A percentile compares a stretch with the other conserved stretches of the same genome.
These are phyloP conservation scores for Apodemia zela DNA, from an alignment of 2,888 invertebrate genomes.

Conservation along the genomic window DNA sequence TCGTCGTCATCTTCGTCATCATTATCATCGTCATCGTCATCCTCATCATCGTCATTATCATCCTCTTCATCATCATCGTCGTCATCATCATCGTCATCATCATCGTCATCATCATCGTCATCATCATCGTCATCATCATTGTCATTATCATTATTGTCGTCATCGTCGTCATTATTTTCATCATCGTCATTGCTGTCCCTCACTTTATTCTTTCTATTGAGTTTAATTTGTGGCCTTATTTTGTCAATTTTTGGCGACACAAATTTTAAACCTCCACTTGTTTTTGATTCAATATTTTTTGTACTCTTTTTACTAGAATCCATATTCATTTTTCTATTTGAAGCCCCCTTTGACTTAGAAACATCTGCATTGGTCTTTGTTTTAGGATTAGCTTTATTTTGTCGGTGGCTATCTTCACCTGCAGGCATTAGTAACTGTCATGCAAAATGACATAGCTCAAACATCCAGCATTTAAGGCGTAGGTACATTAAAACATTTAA, in stretches of 20 bases:
- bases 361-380: conserved; percentile 76
- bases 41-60: conserved; percentile 55
- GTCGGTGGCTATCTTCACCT: conserved; percentile 79
- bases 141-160: conserved; percentile 65
- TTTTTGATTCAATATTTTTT: conserved; percentile 47
- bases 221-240: conserved; percentile 45
- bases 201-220: conserved; percentile 30
- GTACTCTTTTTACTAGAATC: conserved; percentile 27
- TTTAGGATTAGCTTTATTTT: conserved; percentile 71
- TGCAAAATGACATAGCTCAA: conserved; percentile 81
- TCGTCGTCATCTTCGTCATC: conserved; percentile 60
- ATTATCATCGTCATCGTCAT: conserved; percentile 42
- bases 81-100: conserved; percentile 50
- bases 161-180: conserved; percentile 60
- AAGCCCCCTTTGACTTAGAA: conserved; percentile 60
- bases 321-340: conserved; percentile 43
- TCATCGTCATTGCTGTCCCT: conserved; percentile 39
- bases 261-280: conserved; percentile 30
- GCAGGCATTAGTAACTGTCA: conserved; percentile 82
- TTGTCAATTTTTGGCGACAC: conserved; percentile 48
- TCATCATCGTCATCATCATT: conserved; percentile 58
- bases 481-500: conserved; percentile 50
- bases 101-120: conserved; percentile 61
- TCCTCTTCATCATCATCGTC: conserved; percentile 69
- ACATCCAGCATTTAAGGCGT: conserved; percentile 74